Evolutionary conservation across 2,888 invertebrate genomes (phyloP).

Genomic region (Lochmaea capreae): DNA sequence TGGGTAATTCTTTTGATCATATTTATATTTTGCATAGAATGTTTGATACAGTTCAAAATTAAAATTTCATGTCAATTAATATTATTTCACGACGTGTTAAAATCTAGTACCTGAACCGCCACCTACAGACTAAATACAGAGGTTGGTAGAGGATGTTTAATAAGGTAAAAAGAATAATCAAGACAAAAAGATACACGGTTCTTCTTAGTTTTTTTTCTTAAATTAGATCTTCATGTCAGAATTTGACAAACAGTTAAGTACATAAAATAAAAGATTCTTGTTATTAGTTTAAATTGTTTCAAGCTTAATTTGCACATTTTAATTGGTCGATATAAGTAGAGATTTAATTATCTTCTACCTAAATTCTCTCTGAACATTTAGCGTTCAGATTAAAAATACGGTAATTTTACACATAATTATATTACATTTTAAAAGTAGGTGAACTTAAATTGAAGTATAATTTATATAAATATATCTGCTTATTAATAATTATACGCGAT

Average conservation of each 20-base stretch:
- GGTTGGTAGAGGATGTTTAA: too few species aligned
- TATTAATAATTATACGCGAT: too few species aligned
- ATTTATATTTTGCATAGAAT: too few species aligned
- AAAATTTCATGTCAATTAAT: too few species aligned
- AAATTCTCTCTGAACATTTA: neutral
- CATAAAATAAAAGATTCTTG: neutral
- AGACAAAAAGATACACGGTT: too few species aligned
- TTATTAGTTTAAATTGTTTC: neutral
- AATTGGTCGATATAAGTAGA: neutral
- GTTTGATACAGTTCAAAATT: too few species aligned
- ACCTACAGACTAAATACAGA: too few species aligned
- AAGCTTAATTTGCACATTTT: neutral
- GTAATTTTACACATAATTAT: neutral
- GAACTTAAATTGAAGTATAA: neutral
- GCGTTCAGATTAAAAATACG: neutral
- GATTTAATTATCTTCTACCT: neutral
- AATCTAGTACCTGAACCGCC: too few species aligned
- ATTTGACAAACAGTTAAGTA: constrained; percentile 4
- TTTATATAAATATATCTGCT: neutral
- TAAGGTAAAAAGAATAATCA: too few species aligned
- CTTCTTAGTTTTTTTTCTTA: neutral
- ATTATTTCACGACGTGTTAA: too few species aligned
- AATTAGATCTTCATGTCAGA: neutral
- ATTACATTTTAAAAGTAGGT: neutral
- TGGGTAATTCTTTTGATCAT: too few species aligned